Conservation (phyloP, 2,113 vertebrate genomes). For the Loxodonta africana region DNA sequence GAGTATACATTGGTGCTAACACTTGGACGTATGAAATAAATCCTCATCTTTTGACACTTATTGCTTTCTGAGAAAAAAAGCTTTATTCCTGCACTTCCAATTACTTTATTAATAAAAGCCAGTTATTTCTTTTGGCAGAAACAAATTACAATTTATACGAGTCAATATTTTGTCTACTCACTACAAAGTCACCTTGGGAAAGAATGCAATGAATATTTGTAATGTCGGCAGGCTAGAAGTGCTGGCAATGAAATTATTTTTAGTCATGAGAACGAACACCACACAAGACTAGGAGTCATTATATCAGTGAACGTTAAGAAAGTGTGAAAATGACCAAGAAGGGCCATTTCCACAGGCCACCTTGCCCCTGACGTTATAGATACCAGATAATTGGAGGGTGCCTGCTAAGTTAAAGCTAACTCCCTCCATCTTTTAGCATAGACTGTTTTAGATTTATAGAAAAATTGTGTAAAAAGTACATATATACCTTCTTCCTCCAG, state of each 20-base stretch:
- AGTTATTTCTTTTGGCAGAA: not conserved
- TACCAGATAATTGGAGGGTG: not conserved
- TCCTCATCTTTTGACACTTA: not conserved
- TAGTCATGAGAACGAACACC: not conserved
- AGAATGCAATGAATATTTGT: not conserved
- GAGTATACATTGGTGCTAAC: rapidly evolving
- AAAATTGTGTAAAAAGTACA: too few relatives aligned
- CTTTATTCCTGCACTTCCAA: not conserved
- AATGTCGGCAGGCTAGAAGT: not conserved
- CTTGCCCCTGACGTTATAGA: rapidly evolving
- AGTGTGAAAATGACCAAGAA: rapidly evolving
- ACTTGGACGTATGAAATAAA: not conserved
- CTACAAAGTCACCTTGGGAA: conserved; percentile 56
- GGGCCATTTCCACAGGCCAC: rapidly evolving
- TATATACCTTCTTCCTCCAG: not conserved
- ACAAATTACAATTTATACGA: not conserved
- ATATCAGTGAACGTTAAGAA: rapidly evolving
- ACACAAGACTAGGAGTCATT: too few relatives aligned
- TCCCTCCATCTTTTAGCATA: too few relatives aligned
- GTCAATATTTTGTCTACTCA: not conserved
- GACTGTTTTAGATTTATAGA: too few relatives aligned
- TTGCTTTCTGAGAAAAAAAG: conserved; percentile 27
- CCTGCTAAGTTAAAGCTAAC: too few relatives aligned
- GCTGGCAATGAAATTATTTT: not conserved
- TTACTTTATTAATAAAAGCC: conserved; percentile 56